phyloP scores from a whole-genome alignment of 2,888 invertebrate species.

The Calliopum simillimum region DNA sequence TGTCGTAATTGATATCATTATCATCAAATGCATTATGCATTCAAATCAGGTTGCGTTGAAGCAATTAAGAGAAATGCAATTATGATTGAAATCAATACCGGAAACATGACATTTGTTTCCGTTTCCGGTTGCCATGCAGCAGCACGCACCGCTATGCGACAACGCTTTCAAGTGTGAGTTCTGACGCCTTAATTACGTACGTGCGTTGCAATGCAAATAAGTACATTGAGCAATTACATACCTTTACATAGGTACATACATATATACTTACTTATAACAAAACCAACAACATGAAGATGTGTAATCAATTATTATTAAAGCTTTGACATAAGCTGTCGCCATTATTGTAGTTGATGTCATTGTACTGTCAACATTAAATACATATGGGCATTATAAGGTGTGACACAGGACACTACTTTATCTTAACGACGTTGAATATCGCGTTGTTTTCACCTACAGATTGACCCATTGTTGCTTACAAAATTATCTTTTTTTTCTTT shows the following conservation, averaged over 20 bases:
- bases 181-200: constrained; percentile 54
- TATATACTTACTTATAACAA: too few relatives aligned
- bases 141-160: constrained; percentile 50
- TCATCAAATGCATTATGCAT: constrained; percentile 44
- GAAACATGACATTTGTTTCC: constrained; percentile 41
- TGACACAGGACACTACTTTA: too few relatives aligned
- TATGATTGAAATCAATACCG: constrained; percentile 61
- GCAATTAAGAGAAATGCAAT: constrained; percentile 56
- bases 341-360: too few relatives aligned
- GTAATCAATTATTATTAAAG: not conserved
- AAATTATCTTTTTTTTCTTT: too few relatives aligned
- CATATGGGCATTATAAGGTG: too few relatives aligned
- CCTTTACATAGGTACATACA: too few relatives aligned
- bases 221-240: not conserved
- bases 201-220: not conserved
- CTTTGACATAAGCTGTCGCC: not conserved
- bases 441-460: too few relatives aligned
- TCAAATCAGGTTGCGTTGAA: constrained; percentile 53
- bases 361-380: too few relatives aligned
- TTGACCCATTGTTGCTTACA: too few relatives aligned
- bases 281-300: too few relatives aligned
- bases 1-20: constrained; percentile 9
- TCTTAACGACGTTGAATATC: too few relatives aligned
- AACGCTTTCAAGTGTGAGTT: constrained; percentile 52
- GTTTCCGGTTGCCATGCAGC: constrained; percentile 30